A percentile compares a stretch with the other conserved stretches of the same genome.
These are phyloP conservation scores for Tenthredo scrophulariae DNA, from an alignment of 2,888 invertebrate species.

Conservation along the genomic window DNA sequence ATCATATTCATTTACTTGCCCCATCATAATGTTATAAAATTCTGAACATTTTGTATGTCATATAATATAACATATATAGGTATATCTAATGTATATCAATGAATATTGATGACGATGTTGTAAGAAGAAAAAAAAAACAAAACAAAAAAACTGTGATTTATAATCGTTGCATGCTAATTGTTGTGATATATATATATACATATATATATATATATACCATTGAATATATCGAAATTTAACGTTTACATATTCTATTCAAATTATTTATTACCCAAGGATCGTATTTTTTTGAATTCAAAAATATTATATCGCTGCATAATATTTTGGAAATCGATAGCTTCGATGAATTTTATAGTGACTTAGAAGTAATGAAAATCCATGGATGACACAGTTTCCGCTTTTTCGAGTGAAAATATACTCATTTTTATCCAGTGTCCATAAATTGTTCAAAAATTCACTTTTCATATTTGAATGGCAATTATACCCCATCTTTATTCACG, in stretches of 20 bases:
- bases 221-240: constrained; percentile 52
- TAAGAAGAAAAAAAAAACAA: constrained; percentile 48
- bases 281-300: no score
- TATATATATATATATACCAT: constrained; percentile 68
- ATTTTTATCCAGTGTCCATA: no score
- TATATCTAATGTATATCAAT: neutral
- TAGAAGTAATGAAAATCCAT: no score
- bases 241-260: constrained; percentile 7
- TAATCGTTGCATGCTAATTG: constrained; percentile 74
- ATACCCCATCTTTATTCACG: no score
- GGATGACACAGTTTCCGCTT: no score
- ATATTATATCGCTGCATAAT: no score
- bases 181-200: constrained; percentile 69
- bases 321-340: no score
- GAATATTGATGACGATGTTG: constrained; percentile 31
- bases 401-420: no score
- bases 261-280: neutral
- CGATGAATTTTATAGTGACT: no score
- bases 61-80: neutral
- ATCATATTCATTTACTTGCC: neutral
- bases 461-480: no score
- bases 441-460: no score
- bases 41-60: constrained; percentile 26
- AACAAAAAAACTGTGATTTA: constrained; percentile 57
- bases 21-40: constrained; percentile 6